Conservation (phyloP, 2,888 invertebrate species). For the Hyposoter dolosus region DNA sequence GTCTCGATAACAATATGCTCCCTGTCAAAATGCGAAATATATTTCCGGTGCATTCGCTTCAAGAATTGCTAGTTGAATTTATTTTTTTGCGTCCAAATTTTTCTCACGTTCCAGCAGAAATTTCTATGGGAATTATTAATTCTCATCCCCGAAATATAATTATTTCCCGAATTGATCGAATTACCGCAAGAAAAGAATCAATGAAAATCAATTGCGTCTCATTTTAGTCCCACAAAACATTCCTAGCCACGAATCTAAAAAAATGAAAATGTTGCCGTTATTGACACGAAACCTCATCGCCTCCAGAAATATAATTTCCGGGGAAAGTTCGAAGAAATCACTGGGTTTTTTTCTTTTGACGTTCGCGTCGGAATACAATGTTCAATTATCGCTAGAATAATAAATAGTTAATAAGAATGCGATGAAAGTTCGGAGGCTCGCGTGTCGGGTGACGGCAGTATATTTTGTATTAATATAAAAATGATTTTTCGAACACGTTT, state of each 20-base stretch:
- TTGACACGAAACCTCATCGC: background rate
- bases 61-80: background rate
- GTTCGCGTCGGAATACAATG: background rate
- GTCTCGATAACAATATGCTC: background rate
- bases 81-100: background rate
- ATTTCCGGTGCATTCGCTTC: background rate
- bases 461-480: background rate
- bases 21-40: background rate
- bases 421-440: background rate
- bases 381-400: background rate
- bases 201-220: no score
- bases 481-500: background rate
- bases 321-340: background rate
- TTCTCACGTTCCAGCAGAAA: background rate
- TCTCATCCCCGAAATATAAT: background rate
- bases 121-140: background rate
- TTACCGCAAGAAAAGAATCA: no score
- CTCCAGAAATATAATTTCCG: background rate
- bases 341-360: no score
- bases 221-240: no score
- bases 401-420: background rate
- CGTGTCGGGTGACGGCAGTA: background rate
- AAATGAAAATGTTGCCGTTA: no score
- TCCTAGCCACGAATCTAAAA: no score
- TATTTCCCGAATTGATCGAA: background rate